Evolutionary conservation across 1,140 invertebrate genomes (phyloP).

Genomic region (Drosophila gunungcola): DNA sequence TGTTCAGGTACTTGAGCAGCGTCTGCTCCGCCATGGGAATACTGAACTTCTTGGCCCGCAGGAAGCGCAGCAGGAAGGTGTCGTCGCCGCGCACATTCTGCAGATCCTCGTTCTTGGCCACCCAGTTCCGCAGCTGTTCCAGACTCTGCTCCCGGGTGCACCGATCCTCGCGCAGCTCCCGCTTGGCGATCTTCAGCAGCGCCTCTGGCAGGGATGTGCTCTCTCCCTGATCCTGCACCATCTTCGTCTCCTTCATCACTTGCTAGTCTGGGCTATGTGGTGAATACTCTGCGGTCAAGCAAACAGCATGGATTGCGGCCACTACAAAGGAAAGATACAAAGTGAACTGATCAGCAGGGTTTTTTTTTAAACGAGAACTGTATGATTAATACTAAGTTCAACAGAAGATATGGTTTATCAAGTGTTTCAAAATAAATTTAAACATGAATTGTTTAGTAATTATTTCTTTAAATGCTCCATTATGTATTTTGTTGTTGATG

Average conservation of each 20-base stretch:
- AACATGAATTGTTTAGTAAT: too few relatives aligned
- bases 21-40: conserved; percentile 92
- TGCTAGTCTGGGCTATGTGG: neutral
- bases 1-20: conserved; percentile 91
- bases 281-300: conserved; percentile 9
- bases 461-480: too few relatives aligned
- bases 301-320: conserved; percentile 19
- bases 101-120: conserved; percentile 88
- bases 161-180: conserved; percentile 88
- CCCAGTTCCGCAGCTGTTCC: conserved; percentile 88
- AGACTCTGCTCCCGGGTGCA: conserved; percentile 87
- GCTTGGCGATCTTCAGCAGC: conserved; percentile 86
- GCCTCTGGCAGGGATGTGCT: conserved; percentile 75
- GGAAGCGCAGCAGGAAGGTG: conserved; percentile 90
- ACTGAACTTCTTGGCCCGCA: conserved; percentile 92
- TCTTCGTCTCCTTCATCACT: conserved; percentile 65
- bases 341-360: neutral
- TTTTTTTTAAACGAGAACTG: neutral
- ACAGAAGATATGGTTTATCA: neutral
- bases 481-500: too few relatives aligned
- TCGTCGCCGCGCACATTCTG: conserved; percentile 89
- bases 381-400: neutral
- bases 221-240: conserved; percentile 44
- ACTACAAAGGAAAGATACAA: conserved; percentile 6
- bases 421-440: neutral